Base-by-base conservation (phyloP, 1,140 invertebrate genomes). In the Polypedilum vanderplanki region DNA sequence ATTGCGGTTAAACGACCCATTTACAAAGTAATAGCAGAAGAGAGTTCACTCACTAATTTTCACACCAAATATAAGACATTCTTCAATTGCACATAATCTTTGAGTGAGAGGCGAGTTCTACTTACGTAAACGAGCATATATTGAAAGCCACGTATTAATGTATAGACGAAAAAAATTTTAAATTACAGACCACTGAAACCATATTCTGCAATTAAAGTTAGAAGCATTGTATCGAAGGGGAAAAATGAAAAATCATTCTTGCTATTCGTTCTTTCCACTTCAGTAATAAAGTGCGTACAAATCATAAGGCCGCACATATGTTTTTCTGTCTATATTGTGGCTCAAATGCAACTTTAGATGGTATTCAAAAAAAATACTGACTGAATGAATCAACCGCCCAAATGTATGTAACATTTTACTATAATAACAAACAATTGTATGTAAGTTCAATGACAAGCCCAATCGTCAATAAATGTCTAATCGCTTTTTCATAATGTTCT, bases 401-500 rank as follows among this genome's bases (percentile, higher is more conserved):
- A 18, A 70, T 70, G 20, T 67, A n/a, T 67, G 18, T 70, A 33
- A 22, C 65, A 9, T 22, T 20, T 20, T 22, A 70, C 3, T 57
- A 12, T 12, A n/a, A 70, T 20, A 20, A 22, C 20, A 70, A 70
- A 18, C 17, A 18, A 70, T 18, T 22, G 20, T 18, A 70, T 70
- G 65, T 70, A 70, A 70, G 65, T 70, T 70, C 65, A 70, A 70
- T 70, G 65, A 70, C 65, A 70, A 70, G 65, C 65, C 65, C 65
- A 70, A 70, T 70, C 20, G 65, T 70, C 65, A 70, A 70, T 70
- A 22, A 70, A 70, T 18, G 20, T 18, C 65, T 70, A 70, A 70
- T 20, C 65, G 20, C 9, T 70, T 70, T 57, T 15, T 57, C 46
- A 57, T 57, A 57, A n/a, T n/a, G n/a, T 57, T 57, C 46, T 57